Percentiles rank a stretch among this genome's conserved stretches.
Conservation (phyloP, 1,140 invertebrate species). For the Diachasmimorpha longicaudata region DNA sequence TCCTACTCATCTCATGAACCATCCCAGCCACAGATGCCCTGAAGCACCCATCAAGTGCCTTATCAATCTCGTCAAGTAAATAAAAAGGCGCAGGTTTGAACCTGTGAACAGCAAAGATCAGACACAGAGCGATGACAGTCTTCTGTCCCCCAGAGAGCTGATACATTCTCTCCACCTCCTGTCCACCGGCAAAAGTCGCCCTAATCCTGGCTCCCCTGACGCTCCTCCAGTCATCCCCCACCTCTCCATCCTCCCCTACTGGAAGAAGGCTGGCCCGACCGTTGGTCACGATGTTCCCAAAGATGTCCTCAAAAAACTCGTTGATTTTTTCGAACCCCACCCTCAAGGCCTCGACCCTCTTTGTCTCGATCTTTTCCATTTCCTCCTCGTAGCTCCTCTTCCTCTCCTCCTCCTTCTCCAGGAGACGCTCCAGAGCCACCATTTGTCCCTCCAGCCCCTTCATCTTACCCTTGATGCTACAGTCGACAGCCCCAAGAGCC, state of each 20-base stretch:
- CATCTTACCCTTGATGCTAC: neutral
- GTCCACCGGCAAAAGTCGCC: conserved; percentile 87
- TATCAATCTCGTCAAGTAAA: conserved; percentile 99
- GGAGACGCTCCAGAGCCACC: neutral
- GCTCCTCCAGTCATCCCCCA: conserved; percentile 72
- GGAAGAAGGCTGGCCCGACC: conserved; percentile 89
- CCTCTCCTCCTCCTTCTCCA: neutral
- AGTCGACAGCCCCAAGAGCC: neutral
- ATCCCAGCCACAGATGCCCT: conserved; percentile 97
- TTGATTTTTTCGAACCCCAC: conserved; percentile 97
- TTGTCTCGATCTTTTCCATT: conserved; percentile 96
- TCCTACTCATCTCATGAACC: conserved; percentile 94
- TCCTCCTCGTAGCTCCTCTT: neutral
- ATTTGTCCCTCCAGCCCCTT: neutral
- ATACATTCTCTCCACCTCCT: conserved; percentile 99
- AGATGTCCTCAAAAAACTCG: conserved; percentile 80
- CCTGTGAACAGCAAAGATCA: conserved; percentile 99
- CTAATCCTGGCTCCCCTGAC: conserved; percentile 81
- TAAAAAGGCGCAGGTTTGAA: conserved; percentile 99
- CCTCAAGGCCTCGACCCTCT: conserved; percentile 86
- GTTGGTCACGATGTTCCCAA: conserved; percentile 94
- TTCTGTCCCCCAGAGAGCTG: conserved; percentile 98
- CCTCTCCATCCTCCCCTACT: conserved; percentile 72
- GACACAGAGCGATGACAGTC: conserved; percentile 94
- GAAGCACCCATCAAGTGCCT: conserved; percentile 95